phyloP scores from a whole-genome alignment of 2,797 vertebrate genomes.

The Sebastes wilsoni region DNA sequence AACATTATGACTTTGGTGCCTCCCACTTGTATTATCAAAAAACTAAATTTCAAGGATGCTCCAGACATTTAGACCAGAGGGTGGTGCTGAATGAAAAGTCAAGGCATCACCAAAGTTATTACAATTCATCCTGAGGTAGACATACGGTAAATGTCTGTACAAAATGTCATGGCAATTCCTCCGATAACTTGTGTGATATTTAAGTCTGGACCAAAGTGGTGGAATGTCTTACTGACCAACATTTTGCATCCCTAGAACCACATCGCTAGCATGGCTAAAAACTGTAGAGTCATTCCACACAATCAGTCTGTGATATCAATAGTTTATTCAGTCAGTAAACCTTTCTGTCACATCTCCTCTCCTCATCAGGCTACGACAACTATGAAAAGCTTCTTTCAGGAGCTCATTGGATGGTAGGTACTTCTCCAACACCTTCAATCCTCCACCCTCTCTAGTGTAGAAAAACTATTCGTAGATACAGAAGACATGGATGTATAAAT shows the following conservation, averaged over 20 bases:
- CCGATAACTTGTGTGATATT: not conserved
- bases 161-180: not conserved
- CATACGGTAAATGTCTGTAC: not conserved
- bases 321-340: not conserved
- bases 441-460: not conserved
- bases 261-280: not conserved
- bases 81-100: not conserved
- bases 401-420: conserved; percentile 95
- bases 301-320: not conserved
- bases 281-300: not conserved
- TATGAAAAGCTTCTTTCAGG: conserved; percentile 93
- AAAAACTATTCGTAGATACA: not conserved
- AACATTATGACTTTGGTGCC: not conserved
- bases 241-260: not conserved
- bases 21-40: not conserved
- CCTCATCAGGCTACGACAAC: conserved; percentile 91
- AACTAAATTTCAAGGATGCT: not conserved
- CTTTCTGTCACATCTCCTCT: conserved; percentile 10
- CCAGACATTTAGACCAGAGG: not conserved
- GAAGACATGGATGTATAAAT: conserved; percentile 2
- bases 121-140: not conserved
- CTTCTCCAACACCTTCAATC: not conserved
- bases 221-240: not conserved
- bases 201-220: not conserved
- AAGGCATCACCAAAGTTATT: not conserved